Conservation (phyloP, 2,797 vertebrate species). For the Cirrhinus mrigala region DNA sequence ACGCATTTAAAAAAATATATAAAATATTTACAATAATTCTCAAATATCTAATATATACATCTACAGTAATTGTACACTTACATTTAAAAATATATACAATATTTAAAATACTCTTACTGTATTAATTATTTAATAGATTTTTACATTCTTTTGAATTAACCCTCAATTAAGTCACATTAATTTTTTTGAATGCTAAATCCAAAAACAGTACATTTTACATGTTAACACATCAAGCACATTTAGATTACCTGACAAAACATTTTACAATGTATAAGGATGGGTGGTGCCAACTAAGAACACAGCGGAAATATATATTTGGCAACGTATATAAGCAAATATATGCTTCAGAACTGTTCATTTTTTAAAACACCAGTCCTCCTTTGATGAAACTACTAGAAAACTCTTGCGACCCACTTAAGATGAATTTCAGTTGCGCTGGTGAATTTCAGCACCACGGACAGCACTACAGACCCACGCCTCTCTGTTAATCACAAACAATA, state of each 20-base stretch:
- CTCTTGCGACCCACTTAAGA: not conserved
- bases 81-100: not conserved
- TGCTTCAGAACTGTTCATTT: not conserved
- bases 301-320: not conserved
- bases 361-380: not conserved
- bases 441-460: conserved; percentile 70
- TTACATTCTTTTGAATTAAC: not conserved
- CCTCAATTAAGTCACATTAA: not conserved
- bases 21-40: too few species aligned
- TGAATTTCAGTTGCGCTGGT: not conserved
- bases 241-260: not conserved
- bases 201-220: not conserved
- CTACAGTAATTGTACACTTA: not conserved
- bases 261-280: not conserved
- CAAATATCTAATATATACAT: not conserved
- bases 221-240: not conserved
- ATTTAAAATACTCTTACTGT: not conserved
- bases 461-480: conserved; percentile 4
- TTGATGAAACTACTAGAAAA: not conserved
- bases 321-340: not conserved
- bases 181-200: conserved; percentile 1
- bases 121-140: not conserved
- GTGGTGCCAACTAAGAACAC: not conserved
- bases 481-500: not conserved
- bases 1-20: too few species aligned